Base-by-base conservation (phyloP, 2,113 vertebrate genomes). In the Stomatorhinus ivindoensis region DNA sequence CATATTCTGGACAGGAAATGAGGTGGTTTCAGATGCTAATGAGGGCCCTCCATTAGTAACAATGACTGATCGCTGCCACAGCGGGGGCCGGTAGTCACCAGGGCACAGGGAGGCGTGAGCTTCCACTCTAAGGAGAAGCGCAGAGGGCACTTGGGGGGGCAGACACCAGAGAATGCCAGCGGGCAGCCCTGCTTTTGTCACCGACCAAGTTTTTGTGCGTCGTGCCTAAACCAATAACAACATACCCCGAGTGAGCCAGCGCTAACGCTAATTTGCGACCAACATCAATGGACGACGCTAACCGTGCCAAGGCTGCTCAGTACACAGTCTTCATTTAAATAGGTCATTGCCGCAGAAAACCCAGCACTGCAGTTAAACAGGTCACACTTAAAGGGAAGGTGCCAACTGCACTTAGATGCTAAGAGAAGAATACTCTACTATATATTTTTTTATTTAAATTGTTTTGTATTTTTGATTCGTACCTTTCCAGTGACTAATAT, bases 1-100 rank as follows among this genome's bases (percentile, higher is more conserved):
- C 94, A 93, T 95, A 95, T 96, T 96, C 95, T 92, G 91, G 91
- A 93, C 93, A 94, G 95, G 95, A 96, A 96, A 95, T 94, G 93
- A 94, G 93, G 91, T 91, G 93, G 92, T 93, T 93, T 94, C 93
- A 94, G 92, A 95, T 95, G 95, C 94, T 95, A 96, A 95, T 96
- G 94, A 94, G 94, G 93, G 93, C 93, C 95, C 95, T 95, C 93
- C 93, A 95, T 95, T 93, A 93, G 93, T 93, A 94, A 92, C 93
- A 93, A 94, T 96, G 95, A 96, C 95, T 96, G 95, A 96, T 96
- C 94, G 93, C 94, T 93, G 92, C 92, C 50, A 89, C 87, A 90
- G 88, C 85, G 89, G 90, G 91, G 91, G 94, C 93, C 91, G 92
- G 92, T 91, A 92, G 93, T 35, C 6, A 42, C 92, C 89, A 90